A percentile compares a stretch with the other conserved stretches of the same genome.
Evolutionary conservation across 2,113 vertebrate species (phyloP).

Genomic region (Oreocharis arfaki): DNA sequence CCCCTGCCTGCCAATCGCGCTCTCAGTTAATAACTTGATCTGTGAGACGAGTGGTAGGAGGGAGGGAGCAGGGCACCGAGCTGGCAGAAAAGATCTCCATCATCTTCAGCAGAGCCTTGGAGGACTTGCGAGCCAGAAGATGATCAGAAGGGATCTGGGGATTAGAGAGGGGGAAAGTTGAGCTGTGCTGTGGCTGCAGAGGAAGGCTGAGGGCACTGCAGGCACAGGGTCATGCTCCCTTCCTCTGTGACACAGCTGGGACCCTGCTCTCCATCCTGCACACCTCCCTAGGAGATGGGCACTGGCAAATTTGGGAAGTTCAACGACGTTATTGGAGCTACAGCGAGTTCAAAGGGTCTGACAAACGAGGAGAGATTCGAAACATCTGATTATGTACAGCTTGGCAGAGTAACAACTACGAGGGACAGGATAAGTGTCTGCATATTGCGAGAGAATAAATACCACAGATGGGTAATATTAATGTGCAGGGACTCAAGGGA

Average conservation of each 20-base stretch:
- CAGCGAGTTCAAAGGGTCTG: not conserved
- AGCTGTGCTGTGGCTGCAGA: not conserved
- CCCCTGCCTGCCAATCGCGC: not conserved
- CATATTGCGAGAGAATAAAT: slow-evolving; percentile 7
- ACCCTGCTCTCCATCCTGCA: not conserved
- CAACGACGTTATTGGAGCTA: not conserved
- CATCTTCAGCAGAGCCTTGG: not conserved
- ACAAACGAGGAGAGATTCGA: not conserved
- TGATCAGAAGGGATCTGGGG: not conserved
- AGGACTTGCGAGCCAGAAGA: not conserved
- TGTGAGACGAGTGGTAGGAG: not conserved
- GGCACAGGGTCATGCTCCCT: not conserved
- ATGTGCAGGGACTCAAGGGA: slow-evolving; percentile 13
- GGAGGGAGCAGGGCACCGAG: not conserved
- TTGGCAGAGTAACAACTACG: not conserved
- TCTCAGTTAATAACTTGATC: not conserved
- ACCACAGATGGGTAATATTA: slow-evolving; percentile 34
- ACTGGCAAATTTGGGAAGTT: not conserved
- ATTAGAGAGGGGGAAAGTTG: not conserved
- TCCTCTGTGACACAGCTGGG: not conserved
- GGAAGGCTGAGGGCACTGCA: not conserved
- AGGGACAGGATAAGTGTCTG: not conserved
- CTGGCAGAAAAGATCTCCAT: slow-evolving; percentile 21
- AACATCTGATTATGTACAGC: slow-evolving; percentile 22
- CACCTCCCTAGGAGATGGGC: not conserved